Conservation (phyloP, 2,113 vertebrate species). For the Hypanus sabinus region DNA sequence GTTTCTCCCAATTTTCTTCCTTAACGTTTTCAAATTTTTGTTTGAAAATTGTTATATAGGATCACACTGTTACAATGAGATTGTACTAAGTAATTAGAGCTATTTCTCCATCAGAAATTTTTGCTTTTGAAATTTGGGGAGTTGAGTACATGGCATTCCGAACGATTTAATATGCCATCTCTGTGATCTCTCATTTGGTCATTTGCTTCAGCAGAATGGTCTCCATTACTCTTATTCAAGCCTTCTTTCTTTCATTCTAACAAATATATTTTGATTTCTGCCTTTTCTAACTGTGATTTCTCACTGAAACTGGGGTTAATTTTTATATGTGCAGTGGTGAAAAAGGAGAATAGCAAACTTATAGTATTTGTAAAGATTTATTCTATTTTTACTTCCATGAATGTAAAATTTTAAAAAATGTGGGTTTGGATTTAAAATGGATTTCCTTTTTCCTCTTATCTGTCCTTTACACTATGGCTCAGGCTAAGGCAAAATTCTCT, state of each 20-base stretch:
- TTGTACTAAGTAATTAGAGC: not conserved
- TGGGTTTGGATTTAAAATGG: not conserved
- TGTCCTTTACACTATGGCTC: not conserved
- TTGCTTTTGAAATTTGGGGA: not conserved
- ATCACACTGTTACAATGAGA: not conserved
- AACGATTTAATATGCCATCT: not conserved
- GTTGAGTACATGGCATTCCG: not conserved
- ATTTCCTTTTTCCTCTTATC: not conserved
- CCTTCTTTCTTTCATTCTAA: too few relatives aligned
- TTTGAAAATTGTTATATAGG: not conserved
- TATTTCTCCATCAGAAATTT: not conserved
- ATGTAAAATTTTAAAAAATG: not conserved
- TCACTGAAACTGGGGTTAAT: not conserved
- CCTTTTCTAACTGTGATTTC: not conserved
- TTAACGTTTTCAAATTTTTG: not conserved
- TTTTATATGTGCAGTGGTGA: not conserved
- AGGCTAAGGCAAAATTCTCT: not conserved
- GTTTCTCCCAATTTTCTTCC: not conserved
- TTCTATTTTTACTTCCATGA: not conserved
- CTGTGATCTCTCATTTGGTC: not conserved
- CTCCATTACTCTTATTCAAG: not conserved
- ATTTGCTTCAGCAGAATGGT: not conserved
- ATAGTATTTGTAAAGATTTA: not conserved
- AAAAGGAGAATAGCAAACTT: not conserved
- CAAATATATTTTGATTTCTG: not conserved